Conservation (phyloP, 2,113 vertebrate species). For the Bucco capensis region DNA sequence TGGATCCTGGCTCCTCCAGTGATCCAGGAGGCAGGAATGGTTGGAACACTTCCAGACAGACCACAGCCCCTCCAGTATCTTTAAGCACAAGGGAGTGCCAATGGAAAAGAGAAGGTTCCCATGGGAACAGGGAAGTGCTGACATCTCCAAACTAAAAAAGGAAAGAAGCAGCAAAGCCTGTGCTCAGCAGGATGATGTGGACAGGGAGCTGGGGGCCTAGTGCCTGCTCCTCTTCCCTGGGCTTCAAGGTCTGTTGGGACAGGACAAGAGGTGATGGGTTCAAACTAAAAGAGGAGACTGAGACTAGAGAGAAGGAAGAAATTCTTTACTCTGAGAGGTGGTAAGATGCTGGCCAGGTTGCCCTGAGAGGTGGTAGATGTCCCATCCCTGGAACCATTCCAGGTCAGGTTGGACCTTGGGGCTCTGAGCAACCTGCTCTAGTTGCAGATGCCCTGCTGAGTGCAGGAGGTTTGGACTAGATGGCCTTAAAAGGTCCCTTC, state of each 20-base stretch:
- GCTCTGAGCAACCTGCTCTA: no score
- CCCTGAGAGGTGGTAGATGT: no score
- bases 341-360: no score
- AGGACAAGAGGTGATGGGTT: no score
- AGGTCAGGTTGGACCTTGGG: no score
- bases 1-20: background rate
- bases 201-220: rapidly evolving
- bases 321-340: no score
- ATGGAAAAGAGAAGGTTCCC: slow-evolving; percentile 27
- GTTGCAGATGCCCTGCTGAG: no score
- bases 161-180: slow-evolving; percentile 11
- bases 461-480: no score
- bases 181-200: background rate
- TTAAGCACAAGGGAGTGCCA: background rate
- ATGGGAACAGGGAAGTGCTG: slow-evolving; percentile 64
- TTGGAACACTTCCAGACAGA: background rate
- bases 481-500: no score
- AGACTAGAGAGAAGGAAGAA: no score
- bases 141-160: slow-evolving; percentile 60
- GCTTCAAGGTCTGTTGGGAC: background rate
- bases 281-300: no score
- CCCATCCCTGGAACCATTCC: no score
- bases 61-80: background rate
- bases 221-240: background rate
- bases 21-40: rapidly evolving